Evolutionary conservation across 2,888 invertebrate genomes (phyloP).

Genomic region (Cylindroiulus punctatus): DNA sequence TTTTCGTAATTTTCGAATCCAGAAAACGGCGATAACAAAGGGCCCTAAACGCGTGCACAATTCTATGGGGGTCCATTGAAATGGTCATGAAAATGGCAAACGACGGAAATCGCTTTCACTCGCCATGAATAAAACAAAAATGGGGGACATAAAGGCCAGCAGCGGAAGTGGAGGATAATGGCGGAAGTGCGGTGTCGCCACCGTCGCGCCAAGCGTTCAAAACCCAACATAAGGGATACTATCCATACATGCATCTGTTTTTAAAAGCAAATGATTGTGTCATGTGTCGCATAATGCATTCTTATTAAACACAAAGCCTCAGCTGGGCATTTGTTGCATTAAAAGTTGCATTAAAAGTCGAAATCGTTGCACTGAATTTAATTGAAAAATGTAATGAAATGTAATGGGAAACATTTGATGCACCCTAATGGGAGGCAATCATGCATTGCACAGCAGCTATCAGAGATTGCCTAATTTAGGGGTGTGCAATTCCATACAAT

Average conservation of each 20-base stretch:
- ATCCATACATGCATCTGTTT: too few relatives aligned
- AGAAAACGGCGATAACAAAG: not conserved
- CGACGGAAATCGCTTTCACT: not conserved
- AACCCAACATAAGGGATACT: not conserved
- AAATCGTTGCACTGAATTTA: too few relatives aligned
- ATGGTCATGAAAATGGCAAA: not conserved
- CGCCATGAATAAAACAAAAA: conserved; percentile 1
- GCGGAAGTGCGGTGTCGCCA: not conserved
- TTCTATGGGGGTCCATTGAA: not conserved
- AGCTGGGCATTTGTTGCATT: not conserved
- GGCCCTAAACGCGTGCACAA: not conserved
- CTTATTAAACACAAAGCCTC: too few relatives aligned
- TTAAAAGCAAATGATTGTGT: too few relatives aligned
- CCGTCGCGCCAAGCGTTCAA: not conserved
- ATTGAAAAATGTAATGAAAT: too few relatives aligned
- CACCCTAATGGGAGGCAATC: too few relatives aligned
- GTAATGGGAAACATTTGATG: too few relatives aligned
- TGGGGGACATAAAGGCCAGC: not conserved
- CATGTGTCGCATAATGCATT: not conserved
- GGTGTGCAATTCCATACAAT: not conserved
- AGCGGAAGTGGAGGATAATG: not conserved
- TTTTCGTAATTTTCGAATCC: not conserved
- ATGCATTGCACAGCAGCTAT: too few relatives aligned
- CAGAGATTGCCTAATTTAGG: too few relatives aligned
- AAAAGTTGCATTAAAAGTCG: not conserved